phyloP scores from a whole-genome alignment of 2,888 invertebrate species.

The Lumbricus terrestris region DNA sequence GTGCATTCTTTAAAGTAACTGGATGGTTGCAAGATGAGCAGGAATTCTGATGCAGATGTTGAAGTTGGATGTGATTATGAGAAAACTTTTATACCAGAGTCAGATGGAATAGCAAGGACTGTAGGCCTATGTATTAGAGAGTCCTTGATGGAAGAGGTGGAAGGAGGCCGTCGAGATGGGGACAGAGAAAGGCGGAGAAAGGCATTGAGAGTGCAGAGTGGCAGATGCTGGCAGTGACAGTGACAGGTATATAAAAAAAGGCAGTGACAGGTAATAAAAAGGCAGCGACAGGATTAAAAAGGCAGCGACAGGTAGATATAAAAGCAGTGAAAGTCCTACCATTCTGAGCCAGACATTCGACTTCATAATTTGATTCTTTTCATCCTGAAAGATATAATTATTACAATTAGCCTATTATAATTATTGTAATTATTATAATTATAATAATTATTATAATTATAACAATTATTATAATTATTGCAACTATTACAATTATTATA shows the following conservation, averaged over 20 bases:
- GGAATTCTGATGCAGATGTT: too few species aligned
- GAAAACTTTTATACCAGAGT: too few species aligned
- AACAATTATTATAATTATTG: neutral
- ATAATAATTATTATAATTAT: too few species aligned
- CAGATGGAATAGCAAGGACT: too few species aligned
- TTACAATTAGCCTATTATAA: too few species aligned
- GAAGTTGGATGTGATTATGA: neutral
- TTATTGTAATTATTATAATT: neutral
- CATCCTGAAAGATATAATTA: slow-evolving; percentile 79
- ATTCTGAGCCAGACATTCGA: slow-evolving; percentile 31
- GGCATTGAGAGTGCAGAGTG: too few species aligned
- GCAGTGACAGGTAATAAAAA: too few species aligned
- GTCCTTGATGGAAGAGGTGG: neutral
- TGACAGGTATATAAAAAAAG: neutral
- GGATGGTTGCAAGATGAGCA: too few species aligned
- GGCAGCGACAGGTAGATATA: neutral
- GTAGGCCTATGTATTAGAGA: too few species aligned
- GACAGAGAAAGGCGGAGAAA: neutral
- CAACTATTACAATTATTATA: too few species aligned
- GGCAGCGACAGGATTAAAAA: neutral
- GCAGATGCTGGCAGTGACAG: neutral
- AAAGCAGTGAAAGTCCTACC: neutral
- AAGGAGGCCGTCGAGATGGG: neutral
- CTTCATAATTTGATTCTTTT: slow-evolving; percentile 99
- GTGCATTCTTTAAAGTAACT: too few species aligned